Conservation (phyloP, 2,113 vertebrate species). For the Chionomys nivalis region DNA sequence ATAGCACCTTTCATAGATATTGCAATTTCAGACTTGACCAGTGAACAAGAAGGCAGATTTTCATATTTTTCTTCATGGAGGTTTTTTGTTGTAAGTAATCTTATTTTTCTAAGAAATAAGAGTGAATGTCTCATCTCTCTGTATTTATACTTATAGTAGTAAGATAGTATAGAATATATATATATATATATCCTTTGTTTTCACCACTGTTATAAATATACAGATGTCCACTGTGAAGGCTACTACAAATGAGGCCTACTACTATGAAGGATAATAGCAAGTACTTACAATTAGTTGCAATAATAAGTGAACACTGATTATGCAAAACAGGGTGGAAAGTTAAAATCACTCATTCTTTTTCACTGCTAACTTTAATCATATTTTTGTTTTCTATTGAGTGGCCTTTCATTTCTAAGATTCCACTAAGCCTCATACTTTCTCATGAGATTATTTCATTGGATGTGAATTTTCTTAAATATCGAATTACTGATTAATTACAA, state of each 20-base stretch:
- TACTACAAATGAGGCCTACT: not conserved
- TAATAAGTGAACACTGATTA: constrained; percentile 12
- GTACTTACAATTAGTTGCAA: not conserved
- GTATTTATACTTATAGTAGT: not conserved
- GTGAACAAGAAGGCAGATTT: not conserved
- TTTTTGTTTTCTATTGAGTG: constrained; percentile 1
- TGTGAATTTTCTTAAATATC: constrained; percentile 61
- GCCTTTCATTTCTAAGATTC: constrained; percentile 32
- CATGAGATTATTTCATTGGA: not conserved
- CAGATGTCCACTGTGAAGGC: not conserved
- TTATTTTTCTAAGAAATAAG: not conserved
- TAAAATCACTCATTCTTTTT: not conserved
- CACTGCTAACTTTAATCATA: not conserved
- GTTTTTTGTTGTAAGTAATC: not conserved
- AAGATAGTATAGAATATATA: not conserved
- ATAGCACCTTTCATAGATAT: not conserved
- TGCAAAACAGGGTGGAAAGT: not conserved
- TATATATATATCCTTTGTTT: not conserved
- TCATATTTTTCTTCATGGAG: not conserved
- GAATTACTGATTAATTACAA: constrained; percentile 51
- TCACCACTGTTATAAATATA: not conserved
- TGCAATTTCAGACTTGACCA: not conserved
- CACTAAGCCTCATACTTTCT: constrained; percentile 2
- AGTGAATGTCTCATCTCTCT: not conserved
- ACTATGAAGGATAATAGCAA: not conserved